Evolutionary conservation across 2,113 vertebrate genomes (phyloP).

Genomic region (Daubentonia madagascariensis): DNA sequence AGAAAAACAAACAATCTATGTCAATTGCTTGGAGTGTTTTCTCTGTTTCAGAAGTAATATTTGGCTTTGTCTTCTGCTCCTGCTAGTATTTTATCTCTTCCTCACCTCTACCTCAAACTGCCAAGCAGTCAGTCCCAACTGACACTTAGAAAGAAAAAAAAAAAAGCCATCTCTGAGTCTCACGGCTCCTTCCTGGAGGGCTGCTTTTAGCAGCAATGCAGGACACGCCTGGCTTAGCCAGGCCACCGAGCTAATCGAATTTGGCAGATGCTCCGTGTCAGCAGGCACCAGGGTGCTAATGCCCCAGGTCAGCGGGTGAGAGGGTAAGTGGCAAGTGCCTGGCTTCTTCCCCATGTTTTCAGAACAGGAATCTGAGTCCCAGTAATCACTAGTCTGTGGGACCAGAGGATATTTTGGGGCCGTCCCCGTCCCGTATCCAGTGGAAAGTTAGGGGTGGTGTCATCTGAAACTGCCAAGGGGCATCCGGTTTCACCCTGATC

Average conservation of each 20-base stretch:
- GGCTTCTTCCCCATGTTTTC: conserved; percentile 61
- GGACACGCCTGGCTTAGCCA: background rate
- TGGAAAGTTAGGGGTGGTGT: conserved; percentile 68
- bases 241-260: conserved; percentile 23
- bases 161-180: background rate
- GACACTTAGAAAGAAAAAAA: background rate
- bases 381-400: conserved; percentile 1
- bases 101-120: background rate
- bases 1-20: background rate
- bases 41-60: background rate
- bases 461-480: conserved; percentile 60
- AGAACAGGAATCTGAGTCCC: conserved; percentile 59
- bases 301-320: conserved; percentile 48
- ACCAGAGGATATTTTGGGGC: conserved; percentile 60
- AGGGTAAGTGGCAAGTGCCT: conserved; percentile 36
- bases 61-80: background rate
- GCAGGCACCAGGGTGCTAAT: conserved; percentile 46
- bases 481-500: conserved; percentile 63
- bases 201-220: background rate
- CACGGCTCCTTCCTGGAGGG: background rate
- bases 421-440: conserved; percentile 51
- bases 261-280: background rate
- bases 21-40: background rate
- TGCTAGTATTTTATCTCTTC: background rate
- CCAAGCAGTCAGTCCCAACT: background rate